These are phyloP conservation scores for Hyphantria cunea DNA, from an alignment of 1,140 invertebrate species.

Conservation along the genomic window DNA sequence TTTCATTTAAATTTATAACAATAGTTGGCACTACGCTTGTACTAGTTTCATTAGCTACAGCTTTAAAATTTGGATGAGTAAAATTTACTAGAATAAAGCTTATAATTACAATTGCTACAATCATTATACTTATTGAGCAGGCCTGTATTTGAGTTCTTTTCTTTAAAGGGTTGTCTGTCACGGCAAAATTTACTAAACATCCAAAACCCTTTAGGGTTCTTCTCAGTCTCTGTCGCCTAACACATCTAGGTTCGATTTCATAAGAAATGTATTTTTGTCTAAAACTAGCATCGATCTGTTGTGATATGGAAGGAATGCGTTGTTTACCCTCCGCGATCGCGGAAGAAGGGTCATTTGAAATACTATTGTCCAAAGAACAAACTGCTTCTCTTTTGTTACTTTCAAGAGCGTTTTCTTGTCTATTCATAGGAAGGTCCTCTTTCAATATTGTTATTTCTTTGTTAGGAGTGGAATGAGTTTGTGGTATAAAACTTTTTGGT, in stretches of 20 bases:
- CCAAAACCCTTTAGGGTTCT: slow-evolving; percentile 74
- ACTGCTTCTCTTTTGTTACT: slow-evolving; percentile 22
- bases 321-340: slow-evolving; percentile 29
- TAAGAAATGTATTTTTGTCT: slow-evolving; percentile 64
- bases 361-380: slow-evolving; percentile 18
- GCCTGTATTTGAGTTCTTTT: slow-evolving; percentile 74
- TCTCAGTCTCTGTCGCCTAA: slow-evolving; percentile 61
- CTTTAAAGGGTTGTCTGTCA: slow-evolving; percentile 69
- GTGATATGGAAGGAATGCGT: slow-evolving; percentile 75
- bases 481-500: slow-evolving; percentile 55
- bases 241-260: slow-evolving; percentile 47
- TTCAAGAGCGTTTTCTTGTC: slow-evolving; percentile 26
- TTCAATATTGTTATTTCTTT: slow-evolving; percentile 37
- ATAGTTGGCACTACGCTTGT: slow-evolving; percentile 72
- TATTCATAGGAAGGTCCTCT: slow-evolving; percentile 25
- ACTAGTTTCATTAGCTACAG: slow-evolving; percentile 56
- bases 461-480: slow-evolving; percentile 75
- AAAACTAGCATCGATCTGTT: slow-evolving; percentile 66
- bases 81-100: slow-evolving; percentile 76
- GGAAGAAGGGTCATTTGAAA: slow-evolving; percentile 13
- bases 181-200: slow-evolving; percentile 72
- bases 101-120: slow-evolving; percentile 73
- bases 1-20: slow-evolving; percentile 54
- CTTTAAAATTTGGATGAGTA: slow-evolving; percentile 64
- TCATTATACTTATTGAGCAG: slow-evolving; percentile 78